Base-by-base conservation (phyloP, 1,140 invertebrate species). In the Caligus rogercresseyi region DNA sequence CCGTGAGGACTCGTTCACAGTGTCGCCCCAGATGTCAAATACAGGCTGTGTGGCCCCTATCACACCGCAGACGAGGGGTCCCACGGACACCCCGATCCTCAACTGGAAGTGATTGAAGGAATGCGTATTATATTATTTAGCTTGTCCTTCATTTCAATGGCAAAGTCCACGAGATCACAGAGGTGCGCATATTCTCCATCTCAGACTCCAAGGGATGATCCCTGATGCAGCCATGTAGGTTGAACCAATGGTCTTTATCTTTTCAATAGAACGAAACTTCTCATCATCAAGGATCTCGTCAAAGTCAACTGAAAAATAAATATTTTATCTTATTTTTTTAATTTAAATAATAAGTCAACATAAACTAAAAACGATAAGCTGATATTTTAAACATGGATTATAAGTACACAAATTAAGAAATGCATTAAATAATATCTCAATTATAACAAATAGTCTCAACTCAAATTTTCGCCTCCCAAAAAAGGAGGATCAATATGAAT, bases 141-240 rank as follows among this genome's bases (percentile, higher is more conserved):
- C 1, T 79, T 85, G 54, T 86, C 81, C 64, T 83, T 81, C 79
- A 98, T 89, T 1, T 89, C 85, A 31, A 95, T 82, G 0, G 93
- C 91, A 73, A 94, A 98, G 72, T 98, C 93, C 0, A 94, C 86
- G 7, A 92, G 73, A 65, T 84, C 81, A 68, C 86, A 90, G 0
- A 92, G 72, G 70, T 91, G 86, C 63, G 86, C 82, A 69, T 81
- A 81, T 43, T 82, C 75, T 81, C 77, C 16, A 77, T 76, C 53
- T 75, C 72, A 23, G 68, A 70, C 64, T 76, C 72, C 78, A 80
- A 80, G 86, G 81, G 76, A 87, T 90, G 0, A 98, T 75, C n/a
- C 95, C 95, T 15, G 91, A 91, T 1, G 92, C 94, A 4, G 93
- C 94, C 95, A 99, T 98, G 68, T 98, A 99, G 7, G 90, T 96